phyloP scores from a whole-genome alignment of 2,797 vertebrate species.

The Hybognathus amarus region DNA sequence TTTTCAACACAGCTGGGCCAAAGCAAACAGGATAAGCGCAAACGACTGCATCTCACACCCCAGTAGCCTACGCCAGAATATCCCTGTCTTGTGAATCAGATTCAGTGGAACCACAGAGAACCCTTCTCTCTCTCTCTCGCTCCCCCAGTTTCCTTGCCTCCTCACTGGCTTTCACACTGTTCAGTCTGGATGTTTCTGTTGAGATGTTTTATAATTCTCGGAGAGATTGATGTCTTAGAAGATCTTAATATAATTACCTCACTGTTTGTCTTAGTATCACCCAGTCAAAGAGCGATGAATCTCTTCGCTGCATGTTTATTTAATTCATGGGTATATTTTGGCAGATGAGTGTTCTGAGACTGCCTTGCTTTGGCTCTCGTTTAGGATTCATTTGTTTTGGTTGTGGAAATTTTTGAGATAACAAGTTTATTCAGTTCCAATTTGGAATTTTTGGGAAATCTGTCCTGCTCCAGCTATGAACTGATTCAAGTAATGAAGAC shows the following conservation, averaged over 20 bases:
- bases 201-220: conserved; percentile 34
- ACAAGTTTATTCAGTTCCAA: conserved; percentile 45
- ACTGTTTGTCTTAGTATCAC: conserved; percentile 55
- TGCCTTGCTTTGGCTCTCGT: conserved; percentile 45
- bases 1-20: conserved; percentile 72
- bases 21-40: conserved; percentile 74
- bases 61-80: conserved; percentile 49
- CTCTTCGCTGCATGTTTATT: conserved; percentile 55
- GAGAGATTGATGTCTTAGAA: conserved; percentile 45
- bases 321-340: conserved; percentile 65
- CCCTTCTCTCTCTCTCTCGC: background rate
- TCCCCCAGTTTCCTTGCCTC: background rate
- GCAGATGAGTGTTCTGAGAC: conserved; percentile 24
- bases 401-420: conserved; percentile 49
- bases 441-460: conserved; percentile 26
- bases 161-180: background rate
- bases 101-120: conserved; percentile 47
- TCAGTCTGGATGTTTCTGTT: background rate
- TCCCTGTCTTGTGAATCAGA: conserved; percentile 46
- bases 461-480: conserved; percentile 15
- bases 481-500: conserved; percentile 23
- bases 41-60: conserved; percentile 57
- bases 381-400: conserved; percentile 52
- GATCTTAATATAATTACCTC: conserved; percentile 48
- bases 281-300: conserved; percentile 58